Evolutionary conservation across 2,888 invertebrate genomes (phyloP), one percentile per base, ranked within the genome.

Genomic region (Drosophila cracens): DNA sequence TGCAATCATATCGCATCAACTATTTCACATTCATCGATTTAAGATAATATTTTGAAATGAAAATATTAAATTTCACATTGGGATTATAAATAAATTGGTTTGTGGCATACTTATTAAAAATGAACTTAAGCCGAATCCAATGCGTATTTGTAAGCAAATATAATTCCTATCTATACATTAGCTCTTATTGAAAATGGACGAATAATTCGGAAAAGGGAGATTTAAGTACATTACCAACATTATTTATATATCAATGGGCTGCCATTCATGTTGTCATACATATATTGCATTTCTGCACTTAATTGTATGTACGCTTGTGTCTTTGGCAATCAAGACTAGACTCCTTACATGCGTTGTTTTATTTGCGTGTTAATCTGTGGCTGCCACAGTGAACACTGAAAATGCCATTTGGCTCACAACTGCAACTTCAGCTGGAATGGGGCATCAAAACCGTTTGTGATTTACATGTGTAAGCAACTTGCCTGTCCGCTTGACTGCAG

Each of bases 341-440:
- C n/a, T n/a, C 40, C 59, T 21, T 36, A 40, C 49, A 49, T 29
- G 43, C 46, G 18, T 59, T 61, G 64, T 54, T 76, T 63, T 62
- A 81, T 71, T 62, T 71, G 82, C 62, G 85, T 78, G 85, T 66
- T 76, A 83, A 81, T 82, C 81, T 81, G 82, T 78, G 73, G 82
- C 78, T 68, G 79, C 66, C 67, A 71, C 75, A 82, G 82, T 74
- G 74, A 85, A 79, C 88, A 89, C 88, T 80, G 21, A 82, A 89
- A 82, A 76, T 82, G 76, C 72, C 82, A 89, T 87, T 89, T 82
- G 82, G 82, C 64, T 79, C 70, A 63, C 58, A 69, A 57, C 34
- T 49, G 66, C 60, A 74, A 6, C 16, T 48, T 52, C 29, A 10
- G 29, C 18, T 11, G 38, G 25, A 8, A 56, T 54, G 33, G 27